These are phyloP conservation scores for Myrmophylax atrothorax DNA, from an alignment of 2,113 vertebrate species.

Conservation along the genomic window DNA sequence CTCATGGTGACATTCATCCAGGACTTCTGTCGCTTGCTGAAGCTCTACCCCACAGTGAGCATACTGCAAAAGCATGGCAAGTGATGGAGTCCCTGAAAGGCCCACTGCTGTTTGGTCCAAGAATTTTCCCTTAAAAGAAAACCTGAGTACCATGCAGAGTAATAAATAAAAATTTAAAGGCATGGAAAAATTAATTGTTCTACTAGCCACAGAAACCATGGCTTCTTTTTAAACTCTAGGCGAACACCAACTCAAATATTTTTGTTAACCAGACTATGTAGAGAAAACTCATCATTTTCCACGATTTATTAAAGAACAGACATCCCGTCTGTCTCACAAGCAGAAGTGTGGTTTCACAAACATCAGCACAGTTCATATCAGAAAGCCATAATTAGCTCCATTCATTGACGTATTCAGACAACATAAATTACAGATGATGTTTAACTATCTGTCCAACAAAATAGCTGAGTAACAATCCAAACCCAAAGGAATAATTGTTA, in stretches of 20 bases:
- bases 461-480: conserved; percentile 63
- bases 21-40: background rate
- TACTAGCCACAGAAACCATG: background rate
- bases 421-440: conserved; percentile 22
- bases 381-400: conserved; percentile 37
- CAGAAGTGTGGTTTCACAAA: conserved; percentile 46
- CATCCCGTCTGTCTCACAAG: background rate
- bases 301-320: conserved; percentile 31
- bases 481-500: conserved; percentile 60
- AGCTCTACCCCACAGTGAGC: background rate
- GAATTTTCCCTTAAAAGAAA: background rate
- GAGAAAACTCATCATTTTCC: conserved; percentile 40
- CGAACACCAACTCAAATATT: background rate
- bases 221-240: background rate
- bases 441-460: conserved; percentile 65
- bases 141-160: background rate
- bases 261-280: conserved; percentile 7
- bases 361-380: conserved; percentile 23
- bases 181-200: background rate
- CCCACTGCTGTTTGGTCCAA: background rate
- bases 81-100: background rate
- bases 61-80: background rate
- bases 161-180: background rate
- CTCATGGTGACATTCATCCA: background rate
- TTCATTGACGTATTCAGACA: conserved; percentile 29